phyloP scores from a whole-genome alignment of 2,113 vertebrate genomes.

The Gymnobelideus leadbeateri region DNA sequence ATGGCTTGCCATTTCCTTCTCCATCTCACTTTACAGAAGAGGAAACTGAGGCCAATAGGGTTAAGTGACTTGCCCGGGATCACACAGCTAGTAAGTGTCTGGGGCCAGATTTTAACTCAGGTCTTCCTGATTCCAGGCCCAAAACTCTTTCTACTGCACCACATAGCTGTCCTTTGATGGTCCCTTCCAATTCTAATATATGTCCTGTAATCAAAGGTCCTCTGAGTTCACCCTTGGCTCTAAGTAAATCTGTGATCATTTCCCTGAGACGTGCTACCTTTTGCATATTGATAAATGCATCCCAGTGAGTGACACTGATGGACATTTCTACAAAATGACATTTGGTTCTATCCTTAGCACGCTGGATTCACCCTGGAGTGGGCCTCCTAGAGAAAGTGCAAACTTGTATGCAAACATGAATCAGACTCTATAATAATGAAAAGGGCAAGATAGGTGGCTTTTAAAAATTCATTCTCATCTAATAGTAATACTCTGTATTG shows the following conservation, averaged over 20 bases:
- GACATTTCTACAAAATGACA: not conserved
- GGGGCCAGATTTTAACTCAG: constrained; percentile 10
- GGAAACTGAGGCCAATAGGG: not conserved
- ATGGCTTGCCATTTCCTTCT: too few relatives aligned
- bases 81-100: not conserved
- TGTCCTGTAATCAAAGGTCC: not conserved
- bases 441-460: constrained; percentile 60
- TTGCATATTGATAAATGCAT: not conserved
- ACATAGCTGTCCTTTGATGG: not conserved
- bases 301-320: not conserved
- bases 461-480: constrained; percentile 75
- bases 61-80: not conserved
- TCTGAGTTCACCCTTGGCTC: not conserved
- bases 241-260: not conserved
- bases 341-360: not conserved
- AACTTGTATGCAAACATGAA: constrained; percentile 10
- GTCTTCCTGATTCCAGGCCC: fast-evolving
- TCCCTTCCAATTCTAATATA: not conserved
- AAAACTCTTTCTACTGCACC: not conserved
- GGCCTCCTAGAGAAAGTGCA: not conserved
- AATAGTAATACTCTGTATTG: constrained; percentile 71
- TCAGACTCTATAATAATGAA: constrained; percentile 9
- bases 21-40: not conserved
- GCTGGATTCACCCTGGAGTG: not conserved
- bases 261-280: not conserved